Evolutionary conservation across 30 jellyfish, hydroid and myxozoan species (phyloP).

Genomic region (Sanderia malayensis): DNA sequence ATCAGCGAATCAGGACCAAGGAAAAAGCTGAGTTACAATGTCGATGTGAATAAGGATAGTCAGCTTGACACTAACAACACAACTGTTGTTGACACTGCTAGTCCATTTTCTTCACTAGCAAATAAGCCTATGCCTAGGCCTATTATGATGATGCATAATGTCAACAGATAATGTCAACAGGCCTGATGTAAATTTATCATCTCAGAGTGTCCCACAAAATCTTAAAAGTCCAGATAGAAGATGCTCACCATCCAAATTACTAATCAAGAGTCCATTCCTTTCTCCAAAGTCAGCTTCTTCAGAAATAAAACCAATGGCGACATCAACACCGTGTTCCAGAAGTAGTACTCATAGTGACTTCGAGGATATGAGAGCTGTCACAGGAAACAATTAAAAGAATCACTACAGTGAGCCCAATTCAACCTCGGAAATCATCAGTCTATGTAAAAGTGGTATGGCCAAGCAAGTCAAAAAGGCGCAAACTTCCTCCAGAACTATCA

Average conservation of each 20-base stretch:
- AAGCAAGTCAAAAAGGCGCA: conserved; percentile 2
- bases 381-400: conserved; percentile 15
- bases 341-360: conserved; percentile 8
- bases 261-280: conserved; percentile 18
- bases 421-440: conserved; percentile 17
- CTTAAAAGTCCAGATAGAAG: conserved; percentile 8
- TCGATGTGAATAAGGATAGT: background rate
- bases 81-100: background rate
- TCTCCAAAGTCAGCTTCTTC: conserved; percentile 10
- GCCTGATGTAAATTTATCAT: background rate
- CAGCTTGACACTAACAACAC: background rate
- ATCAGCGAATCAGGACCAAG: conserved; percentile 4
- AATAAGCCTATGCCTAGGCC: conserved; percentile 4
- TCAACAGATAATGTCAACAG: no score
- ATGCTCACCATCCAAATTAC: conserved; percentile 18
- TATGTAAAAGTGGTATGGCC: conserved; percentile 17
- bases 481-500: background rate
- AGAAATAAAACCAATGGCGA: conserved; percentile 7
- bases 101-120: conserved; percentile 4
- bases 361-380: conserved; percentile 18
- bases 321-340: conserved; percentile 16
- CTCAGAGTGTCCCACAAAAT: background rate
- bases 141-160: background rate
- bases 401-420: conserved; percentile 17
- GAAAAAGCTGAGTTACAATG: conserved; percentile 2